Percentiles rank a stretch among this genome's conserved stretches.
Evolutionary conservation across 2,113 vertebrate species (phyloP).

Genomic region (Brachyhypopomus gauderio): DNA sequence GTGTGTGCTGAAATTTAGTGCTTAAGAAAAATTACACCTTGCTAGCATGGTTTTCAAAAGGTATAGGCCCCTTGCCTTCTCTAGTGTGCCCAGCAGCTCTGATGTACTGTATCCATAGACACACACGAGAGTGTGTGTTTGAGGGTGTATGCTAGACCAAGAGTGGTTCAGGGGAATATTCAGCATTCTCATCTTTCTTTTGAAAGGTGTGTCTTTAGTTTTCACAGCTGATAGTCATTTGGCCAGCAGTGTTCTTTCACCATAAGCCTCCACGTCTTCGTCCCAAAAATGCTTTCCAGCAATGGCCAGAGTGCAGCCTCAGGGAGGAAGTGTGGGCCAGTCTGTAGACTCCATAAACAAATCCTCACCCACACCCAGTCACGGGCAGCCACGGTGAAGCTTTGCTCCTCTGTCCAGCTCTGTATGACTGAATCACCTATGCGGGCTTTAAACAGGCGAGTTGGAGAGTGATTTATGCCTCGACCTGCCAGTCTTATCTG

Average conservation of each 20-base stretch:
- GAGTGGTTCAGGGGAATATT: constrained; percentile 26
- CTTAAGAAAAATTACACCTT: not conserved
- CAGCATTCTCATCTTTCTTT: constrained; percentile 7
- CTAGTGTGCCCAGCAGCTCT: not conserved
- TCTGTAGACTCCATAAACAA: not conserved
- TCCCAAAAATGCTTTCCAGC: not conserved
- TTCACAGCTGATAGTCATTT: constrained; percentile 47
- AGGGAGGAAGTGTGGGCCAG: not conserved
- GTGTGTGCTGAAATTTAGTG: not conserved
- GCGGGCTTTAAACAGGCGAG: not conserved
- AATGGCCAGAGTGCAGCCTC: not conserved
- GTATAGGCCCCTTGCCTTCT: not conserved
- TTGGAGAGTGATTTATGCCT: constrained; percentile 28
- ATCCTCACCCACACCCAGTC: not conserved
- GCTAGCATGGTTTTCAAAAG: no score
- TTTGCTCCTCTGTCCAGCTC: not conserved
- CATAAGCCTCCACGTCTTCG: not conserved
- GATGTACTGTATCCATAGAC: not conserved
- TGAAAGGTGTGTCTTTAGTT: constrained; percentile 34
- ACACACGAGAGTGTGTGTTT: no score
- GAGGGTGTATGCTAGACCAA: not conserved
- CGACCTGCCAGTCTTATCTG: constrained; percentile 35
- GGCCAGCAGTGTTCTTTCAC: constrained; percentile 4
- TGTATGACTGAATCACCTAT: not conserved
- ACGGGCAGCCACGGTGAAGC: not conserved